phyloP scores from a whole-genome alignment of 1,140 invertebrate genomes.

The Amphibalanus amphitrite region DNA sequence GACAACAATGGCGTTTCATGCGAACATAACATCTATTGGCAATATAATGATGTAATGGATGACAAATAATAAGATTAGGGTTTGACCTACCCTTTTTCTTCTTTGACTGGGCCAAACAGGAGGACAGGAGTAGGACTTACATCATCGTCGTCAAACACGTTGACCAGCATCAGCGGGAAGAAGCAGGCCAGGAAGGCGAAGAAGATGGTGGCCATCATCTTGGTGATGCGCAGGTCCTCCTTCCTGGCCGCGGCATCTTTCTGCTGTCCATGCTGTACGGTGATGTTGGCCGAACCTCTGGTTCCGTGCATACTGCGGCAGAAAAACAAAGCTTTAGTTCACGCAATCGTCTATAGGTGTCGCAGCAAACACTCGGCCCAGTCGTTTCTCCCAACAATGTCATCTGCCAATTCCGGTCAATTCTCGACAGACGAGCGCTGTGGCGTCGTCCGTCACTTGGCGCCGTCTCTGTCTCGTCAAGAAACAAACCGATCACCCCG shows the following conservation, averaged over 20 bases:
- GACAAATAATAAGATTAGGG: too few relatives aligned
- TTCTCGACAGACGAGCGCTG: background rate
- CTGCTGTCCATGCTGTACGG: background rate
- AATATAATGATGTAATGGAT: too few relatives aligned
- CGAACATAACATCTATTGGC: too few relatives aligned
- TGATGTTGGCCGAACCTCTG: background rate
- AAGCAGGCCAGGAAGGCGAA: conserved; percentile 65
- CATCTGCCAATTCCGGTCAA: background rate
- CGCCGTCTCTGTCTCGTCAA: too few relatives aligned
- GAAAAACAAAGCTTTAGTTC: background rate
- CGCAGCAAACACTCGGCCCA: too few relatives aligned
- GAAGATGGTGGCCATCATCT: conserved; percentile 69
- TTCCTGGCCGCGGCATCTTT: conserved; percentile 25
- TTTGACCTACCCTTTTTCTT: too few relatives aligned
- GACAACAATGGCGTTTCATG: too few relatives aligned
- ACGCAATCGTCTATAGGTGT: background rate
- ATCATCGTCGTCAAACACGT: conserved; percentile 54
- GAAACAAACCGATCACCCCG: too few relatives aligned
- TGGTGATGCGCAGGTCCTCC: conserved; percentile 59
- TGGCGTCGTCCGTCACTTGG: background rate
- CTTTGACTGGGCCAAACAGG: too few relatives aligned
- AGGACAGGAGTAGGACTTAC: conserved; percentile 8
- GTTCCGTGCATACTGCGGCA: background rate
- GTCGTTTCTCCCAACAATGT: background rate
- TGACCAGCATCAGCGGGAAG: conserved; percentile 65